Evolutionary conservation across 2,113 vertebrate species (phyloP).

Genomic region (Neolamprologus ventralis): DNA sequence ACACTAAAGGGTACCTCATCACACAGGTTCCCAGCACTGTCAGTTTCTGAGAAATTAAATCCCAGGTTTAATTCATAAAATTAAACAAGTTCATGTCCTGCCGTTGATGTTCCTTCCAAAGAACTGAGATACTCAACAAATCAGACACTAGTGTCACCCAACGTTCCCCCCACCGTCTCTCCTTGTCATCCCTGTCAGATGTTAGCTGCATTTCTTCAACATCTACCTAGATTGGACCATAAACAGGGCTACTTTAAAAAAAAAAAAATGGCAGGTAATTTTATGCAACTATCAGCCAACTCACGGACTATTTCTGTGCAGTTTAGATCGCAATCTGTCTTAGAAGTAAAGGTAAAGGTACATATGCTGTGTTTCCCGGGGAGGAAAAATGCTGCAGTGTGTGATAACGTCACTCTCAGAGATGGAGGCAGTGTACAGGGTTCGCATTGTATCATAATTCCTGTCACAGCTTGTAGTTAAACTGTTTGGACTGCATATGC

Average conservation of each 20-base stretch:
- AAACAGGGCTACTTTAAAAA: fast-evolving
- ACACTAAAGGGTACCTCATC: not conserved
- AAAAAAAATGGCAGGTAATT: not conserved
- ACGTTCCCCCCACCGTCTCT: not conserved
- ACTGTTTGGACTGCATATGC: not conserved
- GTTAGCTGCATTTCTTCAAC: not conserved
- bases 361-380: not conserved
- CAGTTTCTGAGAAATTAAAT: not conserved
- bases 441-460: not conserved
- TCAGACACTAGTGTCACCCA: not conserved
- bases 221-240: not conserved
- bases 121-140: not conserved
- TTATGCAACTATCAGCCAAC: not conserved
- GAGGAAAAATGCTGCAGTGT: not conserved
- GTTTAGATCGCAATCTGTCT: not conserved
- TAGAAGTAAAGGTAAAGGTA: not conserved
- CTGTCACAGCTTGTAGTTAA: not conserved
- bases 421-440: not conserved
- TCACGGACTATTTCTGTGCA: not conserved
- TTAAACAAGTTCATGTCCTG: not conserved
- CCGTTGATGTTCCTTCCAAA: not conserved
- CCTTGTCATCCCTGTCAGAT: not conserved
- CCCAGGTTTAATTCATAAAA: not conserved
- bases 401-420: not conserved
- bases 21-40: not conserved